phyloP scores from a whole-genome alignment of 2,888 invertebrate species.

The Troglohyphantes excavatus region DNA sequence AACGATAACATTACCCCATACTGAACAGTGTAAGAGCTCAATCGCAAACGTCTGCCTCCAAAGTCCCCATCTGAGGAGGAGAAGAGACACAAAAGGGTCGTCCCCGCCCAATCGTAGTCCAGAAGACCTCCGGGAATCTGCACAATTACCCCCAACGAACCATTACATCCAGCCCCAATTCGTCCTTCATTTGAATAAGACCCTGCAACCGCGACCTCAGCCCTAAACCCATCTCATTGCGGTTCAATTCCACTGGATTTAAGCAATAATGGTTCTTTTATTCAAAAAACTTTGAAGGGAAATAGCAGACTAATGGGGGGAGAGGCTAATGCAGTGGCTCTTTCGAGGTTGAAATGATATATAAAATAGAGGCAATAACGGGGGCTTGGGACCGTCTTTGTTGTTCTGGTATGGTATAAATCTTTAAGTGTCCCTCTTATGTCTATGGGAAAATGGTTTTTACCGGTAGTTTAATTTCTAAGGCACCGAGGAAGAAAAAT shows the following conservation, averaged over 20 bases:
- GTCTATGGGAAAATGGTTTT: slow-evolving; percentile 64
- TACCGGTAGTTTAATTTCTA: slow-evolving; percentile 59
- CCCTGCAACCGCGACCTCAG: slow-evolving; percentile 3
- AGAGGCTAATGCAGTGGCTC: slow-evolving; percentile 58
- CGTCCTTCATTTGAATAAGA: slow-evolving; percentile 75
- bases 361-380: slow-evolving; percentile 76
- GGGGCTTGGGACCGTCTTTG: slow-evolving; percentile 23
- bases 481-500: neutral
- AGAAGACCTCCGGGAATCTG: slow-evolving; percentile 59
- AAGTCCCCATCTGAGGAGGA: neutral
- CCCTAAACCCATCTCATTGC: slow-evolving; percentile 45
- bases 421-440: slow-evolving; percentile 64
- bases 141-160: slow-evolving; percentile 65
- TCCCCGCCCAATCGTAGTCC: slow-evolving; percentile 68
- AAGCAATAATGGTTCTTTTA: slow-evolving; percentile 78
- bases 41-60: neutral
- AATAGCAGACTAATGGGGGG: slow-evolving; percentile 46
- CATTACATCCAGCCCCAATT: slow-evolving; percentile 65
- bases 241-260: slow-evolving; percentile 67
- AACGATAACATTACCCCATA: too few relatives aligned
- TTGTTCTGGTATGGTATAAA: slow-evolving; percentile 49
- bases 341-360: slow-evolving; percentile 38
- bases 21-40: too few relatives aligned
- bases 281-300: slow-evolving; percentile 67
- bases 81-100: slow-evolving; percentile 8